These are phyloP conservation scores for Neuroterus valhalla DNA, from an alignment of 1,140 invertebrate genomes.

Conservation along the genomic window DNA sequence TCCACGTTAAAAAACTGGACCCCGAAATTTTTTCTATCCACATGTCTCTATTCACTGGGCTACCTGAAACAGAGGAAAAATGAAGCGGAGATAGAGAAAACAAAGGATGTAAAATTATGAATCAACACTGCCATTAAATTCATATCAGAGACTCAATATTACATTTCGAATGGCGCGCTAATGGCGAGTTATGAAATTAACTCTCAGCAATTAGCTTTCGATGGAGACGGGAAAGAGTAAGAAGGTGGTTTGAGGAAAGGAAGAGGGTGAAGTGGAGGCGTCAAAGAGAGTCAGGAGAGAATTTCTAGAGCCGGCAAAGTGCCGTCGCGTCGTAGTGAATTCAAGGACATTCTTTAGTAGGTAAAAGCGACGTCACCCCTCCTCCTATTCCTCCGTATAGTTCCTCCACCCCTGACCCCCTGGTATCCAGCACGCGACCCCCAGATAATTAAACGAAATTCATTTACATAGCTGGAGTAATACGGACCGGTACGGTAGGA, in stretches of 20 bases:
- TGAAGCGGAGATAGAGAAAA: too few species aligned
- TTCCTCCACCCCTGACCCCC: slow-evolving; percentile 31
- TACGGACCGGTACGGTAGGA: slow-evolving; percentile 50
- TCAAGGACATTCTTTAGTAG: slow-evolving; percentile 59
- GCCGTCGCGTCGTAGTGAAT: slow-evolving; percentile 54
- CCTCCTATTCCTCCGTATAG: slow-evolving; percentile 35
- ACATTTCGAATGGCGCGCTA: background rate
- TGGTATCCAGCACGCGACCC: slow-evolving; percentile 33
- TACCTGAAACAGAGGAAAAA: too few species aligned
- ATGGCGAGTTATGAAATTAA: slow-evolving; percentile 40
- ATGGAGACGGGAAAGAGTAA: slow-evolving; percentile 26
- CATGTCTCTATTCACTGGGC: too few species aligned
- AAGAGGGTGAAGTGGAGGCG: background rate
- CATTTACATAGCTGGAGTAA: slow-evolving; percentile 74
- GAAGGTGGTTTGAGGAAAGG: slow-evolving; percentile 23
- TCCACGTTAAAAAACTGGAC: too few species aligned
- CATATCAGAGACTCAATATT: background rate
- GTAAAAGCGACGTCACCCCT: slow-evolving; percentile 45
- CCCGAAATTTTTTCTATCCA: too few species aligned
- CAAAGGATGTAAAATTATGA: too few species aligned
- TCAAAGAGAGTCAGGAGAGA: slow-evolving; percentile 33
- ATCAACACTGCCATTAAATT: too few species aligned
- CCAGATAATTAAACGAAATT: slow-evolving; percentile 73
- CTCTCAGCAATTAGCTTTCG: slow-evolving; percentile 36
- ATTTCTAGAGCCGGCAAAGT: slow-evolving; percentile 56